Conservation (phyloP, 2,113 vertebrate species). For the Dolichotis patagonum region DNA sequence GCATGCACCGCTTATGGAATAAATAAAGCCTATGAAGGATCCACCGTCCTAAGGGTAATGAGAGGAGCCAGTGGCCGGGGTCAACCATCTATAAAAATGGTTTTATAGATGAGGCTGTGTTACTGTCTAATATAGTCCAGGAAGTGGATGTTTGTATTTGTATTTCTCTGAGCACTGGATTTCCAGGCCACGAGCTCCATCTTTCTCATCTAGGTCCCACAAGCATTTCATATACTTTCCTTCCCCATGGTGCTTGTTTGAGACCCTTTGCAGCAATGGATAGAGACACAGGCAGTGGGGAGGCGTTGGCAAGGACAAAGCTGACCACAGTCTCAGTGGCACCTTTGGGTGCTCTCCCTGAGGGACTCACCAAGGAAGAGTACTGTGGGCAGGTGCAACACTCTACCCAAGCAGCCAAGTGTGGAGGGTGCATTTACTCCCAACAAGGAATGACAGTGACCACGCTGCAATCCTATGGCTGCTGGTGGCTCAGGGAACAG, state of each 20-base stretch:
- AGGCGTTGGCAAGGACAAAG: neutral
- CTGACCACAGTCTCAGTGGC: neutral
- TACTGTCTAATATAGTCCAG: neutral
- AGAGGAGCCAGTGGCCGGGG: neutral
- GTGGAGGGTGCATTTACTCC: neutral
- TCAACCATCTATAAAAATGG: neutral
- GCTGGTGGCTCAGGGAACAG: neutral
- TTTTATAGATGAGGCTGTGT: neutral
- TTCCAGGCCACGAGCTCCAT: neutral
- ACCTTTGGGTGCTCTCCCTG: neutral
- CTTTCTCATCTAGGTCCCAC: neutral
- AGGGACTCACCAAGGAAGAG: neutral
- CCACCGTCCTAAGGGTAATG: neutral
- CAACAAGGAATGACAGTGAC: neutral
- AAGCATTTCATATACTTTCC: neutral
- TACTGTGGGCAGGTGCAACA: no score
- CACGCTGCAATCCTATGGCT: neutral
- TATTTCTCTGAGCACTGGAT: neutral
- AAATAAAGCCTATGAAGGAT: neutral
- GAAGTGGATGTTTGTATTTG: neutral
- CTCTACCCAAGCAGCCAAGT: neutral
- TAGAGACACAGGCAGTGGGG: neutral
- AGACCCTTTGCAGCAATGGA: neutral
- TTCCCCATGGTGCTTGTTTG: neutral
- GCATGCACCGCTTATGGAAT: neutral